phyloP scores from a whole-genome alignment of 2,113 vertebrate species.

The Rhinoptilus africanus region DNA sequence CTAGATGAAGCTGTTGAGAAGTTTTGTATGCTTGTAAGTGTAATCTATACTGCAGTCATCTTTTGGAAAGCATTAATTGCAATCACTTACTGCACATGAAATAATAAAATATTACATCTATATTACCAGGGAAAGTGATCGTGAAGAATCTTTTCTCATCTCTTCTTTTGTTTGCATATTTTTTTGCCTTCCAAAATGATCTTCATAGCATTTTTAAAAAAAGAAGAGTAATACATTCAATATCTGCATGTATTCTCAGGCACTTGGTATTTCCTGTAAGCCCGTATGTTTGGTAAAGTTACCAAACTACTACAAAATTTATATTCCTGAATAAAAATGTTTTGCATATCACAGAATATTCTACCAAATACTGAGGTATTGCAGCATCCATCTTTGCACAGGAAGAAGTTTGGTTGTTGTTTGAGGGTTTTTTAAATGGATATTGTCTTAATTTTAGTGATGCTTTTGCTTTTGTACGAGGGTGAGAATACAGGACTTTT shows the following conservation, averaged over 20 bases:
- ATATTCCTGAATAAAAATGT: not conserved
- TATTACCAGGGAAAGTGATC: not conserved
- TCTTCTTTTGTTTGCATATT: not conserved
- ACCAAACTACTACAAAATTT: not conserved
- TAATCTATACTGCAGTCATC: not conserved
- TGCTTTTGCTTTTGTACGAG: not conserved
- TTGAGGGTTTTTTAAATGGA: not conserved
- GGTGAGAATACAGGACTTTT: not conserved
- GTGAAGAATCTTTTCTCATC: not conserved
- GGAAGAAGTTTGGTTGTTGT: not conserved
- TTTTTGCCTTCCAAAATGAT: not conserved
- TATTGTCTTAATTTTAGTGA: not conserved
- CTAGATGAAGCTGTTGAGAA: not conserved
- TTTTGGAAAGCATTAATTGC: conserved; percentile 21
- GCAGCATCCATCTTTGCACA: not conserved
- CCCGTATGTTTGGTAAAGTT: not conserved
- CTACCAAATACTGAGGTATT: not conserved
- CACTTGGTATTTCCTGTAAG: not conserved
- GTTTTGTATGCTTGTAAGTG: not conserved
- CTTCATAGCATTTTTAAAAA: not conserved
- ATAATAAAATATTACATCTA: not conserved
- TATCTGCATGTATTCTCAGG: not conserved
- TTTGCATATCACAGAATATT: not conserved
- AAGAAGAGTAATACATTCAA: not conserved
- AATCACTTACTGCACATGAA: not conserved